A percentile compares a stretch with the other conserved stretches of the same genome.
Evolutionary conservation across 2,888 invertebrate species (phyloP).

Genomic region (Clistopyga incitator): DNA sequence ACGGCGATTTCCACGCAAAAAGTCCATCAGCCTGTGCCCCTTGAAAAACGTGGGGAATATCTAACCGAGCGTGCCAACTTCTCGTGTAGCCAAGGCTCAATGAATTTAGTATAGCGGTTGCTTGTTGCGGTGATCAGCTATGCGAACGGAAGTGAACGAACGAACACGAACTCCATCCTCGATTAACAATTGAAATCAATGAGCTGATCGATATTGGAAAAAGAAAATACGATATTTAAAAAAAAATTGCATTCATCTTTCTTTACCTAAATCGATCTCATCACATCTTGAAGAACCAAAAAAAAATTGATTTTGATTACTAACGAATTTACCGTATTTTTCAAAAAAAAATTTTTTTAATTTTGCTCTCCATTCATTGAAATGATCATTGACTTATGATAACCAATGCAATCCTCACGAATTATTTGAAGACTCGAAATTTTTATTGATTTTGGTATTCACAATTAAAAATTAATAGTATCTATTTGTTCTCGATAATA

Average conservation of each 20-base stretch:
- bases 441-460: too few relatives aligned
- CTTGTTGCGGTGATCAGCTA: slow-evolving; percentile 26
- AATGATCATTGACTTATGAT: too few relatives aligned
- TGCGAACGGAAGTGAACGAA: slow-evolving; percentile 1
- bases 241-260: too few relatives aligned
- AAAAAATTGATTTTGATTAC: too few relatives aligned
- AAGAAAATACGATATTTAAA: neutral
- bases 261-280: too few relatives aligned
- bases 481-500: too few relatives aligned
- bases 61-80: slow-evolving; percentile 42
- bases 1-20: slow-evolving; percentile 18
- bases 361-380: neutral
- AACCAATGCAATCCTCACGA: too few relatives aligned
- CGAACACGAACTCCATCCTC: neutral
- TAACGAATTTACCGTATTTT: too few relatives aligned
- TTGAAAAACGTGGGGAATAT: slow-evolving; percentile 47
- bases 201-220: neutral
- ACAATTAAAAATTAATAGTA: neutral
- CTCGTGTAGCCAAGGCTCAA: slow-evolving; percentile 20
- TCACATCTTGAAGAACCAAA: neutral
- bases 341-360: too few relatives aligned
- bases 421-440: too few relatives aligned
- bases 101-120: slow-evolving; percentile 16
- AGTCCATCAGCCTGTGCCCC: slow-evolving; percentile 40
- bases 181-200: neutral